Evolutionary conservation across 2,113 vertebrate genomes (phyloP), one percentile per base, ranked within the genome.

Genomic region (Anguilla japonica): DNA sequence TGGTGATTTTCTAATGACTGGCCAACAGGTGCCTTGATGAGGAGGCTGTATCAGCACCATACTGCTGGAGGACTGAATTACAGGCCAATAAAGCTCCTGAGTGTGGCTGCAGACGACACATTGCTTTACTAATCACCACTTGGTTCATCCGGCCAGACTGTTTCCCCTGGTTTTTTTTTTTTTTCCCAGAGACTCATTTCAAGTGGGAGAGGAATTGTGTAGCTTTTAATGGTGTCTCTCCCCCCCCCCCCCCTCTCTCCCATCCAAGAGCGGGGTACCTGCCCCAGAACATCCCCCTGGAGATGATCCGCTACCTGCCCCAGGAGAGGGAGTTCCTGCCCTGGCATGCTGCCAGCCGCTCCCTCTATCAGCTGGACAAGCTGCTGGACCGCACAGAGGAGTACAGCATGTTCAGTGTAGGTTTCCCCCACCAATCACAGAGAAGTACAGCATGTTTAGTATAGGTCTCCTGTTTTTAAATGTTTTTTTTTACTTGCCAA

Each of bases 331-430:
- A 98, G 95, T 99, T 99, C 94, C 96, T 99, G 89, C 98, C 98
- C 63, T 99, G 98, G 98, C 98, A 99, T 5, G 96, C 98, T 79
- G 97, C 98, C 95, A 99, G 98, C 93, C 91, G 97, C 79, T 96
- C 96, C 78, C 96, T 99, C 87, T 99, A 99, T 95, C 97, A 98
- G 92, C 94, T 99, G 84, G 98, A 99, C 95, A 99, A 98, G 93
- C 96, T 99, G 89, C 92, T 99, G 95, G 98, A 99, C 93, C 98
- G 97, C 90, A 97, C 97, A 13, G 97, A 99, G 84, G 97, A 95
- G 91, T 99, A 99, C 96, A 97, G 95, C 90, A 93, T 99, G 93
- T 99, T 99, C 94, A 98, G 98, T 90, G 98, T 99, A 97, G 71
- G 87, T 83, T 20, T 87, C 86, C 14, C 34, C 26, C 46, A 29